Evolutionary conservation across 2,797 vertebrate genomes (phyloP), one percentile per base, ranked within the genome.

Genomic region (Bufotes viridis): DNA sequence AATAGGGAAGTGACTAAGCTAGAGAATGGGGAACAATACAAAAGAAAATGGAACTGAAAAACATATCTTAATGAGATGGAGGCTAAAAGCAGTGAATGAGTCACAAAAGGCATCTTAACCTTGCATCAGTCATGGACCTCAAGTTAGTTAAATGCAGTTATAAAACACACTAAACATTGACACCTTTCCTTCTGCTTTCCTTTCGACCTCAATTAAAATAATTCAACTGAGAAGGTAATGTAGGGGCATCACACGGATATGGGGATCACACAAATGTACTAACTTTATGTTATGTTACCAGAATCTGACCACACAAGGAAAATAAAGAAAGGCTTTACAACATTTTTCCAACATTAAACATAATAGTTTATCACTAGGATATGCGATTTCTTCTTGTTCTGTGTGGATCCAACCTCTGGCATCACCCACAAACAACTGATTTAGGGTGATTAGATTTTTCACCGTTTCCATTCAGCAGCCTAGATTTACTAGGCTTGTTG

Each of bases 11-110:
- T 81, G 26, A 58, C 85, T 26, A 75, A 81, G 65, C 2, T 78
- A 57, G 34, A 79, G 67, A 87, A 87, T 70, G 53, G 29, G 78
- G 85, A 87, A 87, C 29, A 87, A 51, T 3, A 63, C 57, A 51
- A 65, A 75, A 87, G 65, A 87, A 87, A 82, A 24, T 0, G 15
- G 53, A 81, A 81, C 18, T 81, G 78, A 81, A 81, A 87, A 69
- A 65, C 53, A 29, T 81, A 78, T 6, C 1, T 20, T 26, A 13
- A 74, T 20, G 53, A 53, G 69, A 65, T 53, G 57, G 18, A 42
- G 17, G 42, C 34, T 22, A n/a, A 6, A 42, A 65, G 49, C 24
- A 55, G 15, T 29, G 26, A 80, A 18, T 72, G 29, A 81, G 55
- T 72, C 65, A 87, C 63, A 49, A 49, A 18, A 57, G 13, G 26